Evolutionary conservation across 2,113 vertebrate genomes (phyloP).

Genomic region (Pachyramphus minor): DNA sequence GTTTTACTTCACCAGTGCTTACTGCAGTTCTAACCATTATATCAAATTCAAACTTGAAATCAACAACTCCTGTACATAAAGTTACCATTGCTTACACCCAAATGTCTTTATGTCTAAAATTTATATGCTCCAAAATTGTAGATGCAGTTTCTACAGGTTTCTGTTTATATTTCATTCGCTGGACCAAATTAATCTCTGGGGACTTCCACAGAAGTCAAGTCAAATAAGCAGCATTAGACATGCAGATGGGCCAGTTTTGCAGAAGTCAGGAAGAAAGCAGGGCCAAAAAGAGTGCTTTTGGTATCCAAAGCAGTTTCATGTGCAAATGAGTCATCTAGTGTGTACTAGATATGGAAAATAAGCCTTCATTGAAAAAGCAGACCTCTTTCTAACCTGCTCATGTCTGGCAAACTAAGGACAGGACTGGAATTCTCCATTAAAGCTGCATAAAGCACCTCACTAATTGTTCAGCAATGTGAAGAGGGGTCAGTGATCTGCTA

Average conservation of each 20-base stretch:
- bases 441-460: neutral
- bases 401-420: neutral
- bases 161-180: neutral
- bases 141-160: neutral
- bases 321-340: neutral
- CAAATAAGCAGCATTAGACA: neutral
- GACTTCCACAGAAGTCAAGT: neutral
- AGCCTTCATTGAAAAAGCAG: neutral
- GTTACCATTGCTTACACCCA: neutral
- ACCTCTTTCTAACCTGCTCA: neutral
- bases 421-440: neutral
- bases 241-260: neutral
- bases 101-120: neutral
- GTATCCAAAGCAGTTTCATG: neutral
- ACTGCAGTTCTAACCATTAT: neutral
- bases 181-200: neutral
- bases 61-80: neutral
- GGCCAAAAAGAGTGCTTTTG: neutral
- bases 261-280: neutral
- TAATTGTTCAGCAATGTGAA: neutral
- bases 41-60: neutral
- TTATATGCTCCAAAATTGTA: neutral
- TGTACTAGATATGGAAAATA: neutral
- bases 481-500: neutral
- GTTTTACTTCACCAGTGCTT: neutral